phyloP scores from a whole-genome alignment of 1,140 invertebrate species.

The Zophobas atratus region DNA sequence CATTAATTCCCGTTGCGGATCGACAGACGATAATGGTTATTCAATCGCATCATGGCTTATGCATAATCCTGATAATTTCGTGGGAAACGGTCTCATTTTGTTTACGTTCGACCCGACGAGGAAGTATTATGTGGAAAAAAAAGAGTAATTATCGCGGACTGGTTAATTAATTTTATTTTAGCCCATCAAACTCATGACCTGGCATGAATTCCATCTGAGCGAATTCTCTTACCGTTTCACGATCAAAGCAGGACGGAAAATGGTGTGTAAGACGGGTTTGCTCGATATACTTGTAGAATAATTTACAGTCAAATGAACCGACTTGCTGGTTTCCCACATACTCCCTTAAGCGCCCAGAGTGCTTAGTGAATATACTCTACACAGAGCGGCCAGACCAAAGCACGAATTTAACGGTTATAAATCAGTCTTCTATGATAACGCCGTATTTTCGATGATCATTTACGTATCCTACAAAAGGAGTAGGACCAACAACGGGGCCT shows the following conservation, averaged over 20 bases:
- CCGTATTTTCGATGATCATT: too few relatives aligned
- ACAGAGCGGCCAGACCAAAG: too few relatives aligned
- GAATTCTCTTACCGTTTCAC: neutral
- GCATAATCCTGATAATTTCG: constrained; percentile 39
- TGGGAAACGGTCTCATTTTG: constrained; percentile 23
- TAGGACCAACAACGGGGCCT: too few relatives aligned
- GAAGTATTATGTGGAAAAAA: constrained; percentile 33
- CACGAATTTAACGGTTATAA: too few relatives aligned
- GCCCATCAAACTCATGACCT: constrained; percentile 34
- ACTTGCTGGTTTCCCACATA: neutral
- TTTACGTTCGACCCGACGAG: constrained; percentile 7
- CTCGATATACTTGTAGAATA: neutral
- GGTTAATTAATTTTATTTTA: constrained; percentile 38
- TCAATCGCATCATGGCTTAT: constrained; percentile 15
- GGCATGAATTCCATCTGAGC: constrained; percentile 12
- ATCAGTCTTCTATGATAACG: too few relatives aligned
- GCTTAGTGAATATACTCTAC: too few relatives aligned
- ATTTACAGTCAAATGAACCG: constrained; percentile 11
- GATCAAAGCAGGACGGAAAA: neutral
- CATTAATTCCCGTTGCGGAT: constrained; percentile 7
- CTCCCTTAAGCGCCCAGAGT: too few relatives aligned
- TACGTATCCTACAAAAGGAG: too few relatives aligned
- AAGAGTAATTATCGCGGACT: constrained; percentile 10
- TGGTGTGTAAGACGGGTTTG: too few relatives aligned
- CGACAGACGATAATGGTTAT: constrained; percentile 12